Evolutionary conservation across 2,797 vertebrate species (phyloP), one percentile per base, ranked within the genome.

Genomic region (Percopsis omiscomaycus): DNA sequence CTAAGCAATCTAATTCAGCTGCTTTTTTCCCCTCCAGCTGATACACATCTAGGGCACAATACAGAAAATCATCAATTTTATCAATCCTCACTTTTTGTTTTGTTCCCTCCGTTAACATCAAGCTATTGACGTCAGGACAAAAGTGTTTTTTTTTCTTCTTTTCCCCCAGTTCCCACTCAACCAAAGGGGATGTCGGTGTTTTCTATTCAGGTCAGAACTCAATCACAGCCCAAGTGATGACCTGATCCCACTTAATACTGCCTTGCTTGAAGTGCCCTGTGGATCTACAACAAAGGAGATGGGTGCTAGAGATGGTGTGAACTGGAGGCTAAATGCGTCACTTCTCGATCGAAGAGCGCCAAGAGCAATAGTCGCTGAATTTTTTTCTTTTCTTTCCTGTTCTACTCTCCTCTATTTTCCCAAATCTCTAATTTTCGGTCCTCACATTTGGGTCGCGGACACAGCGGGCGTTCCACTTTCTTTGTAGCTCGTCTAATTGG

Each of bases 181-280:
- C 61, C 61, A 79, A 67, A 79, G 44, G 45, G 44, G 57, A 56
- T 49, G 55, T 75, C 29, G 44, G 29, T 0, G 4, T 66, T 83
- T 29, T 73, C 54, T 69, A 71, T 82, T 83, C 80, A 79, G 74
- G 77, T 81, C 77, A 69, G 66, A 66, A 49, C 70, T 69, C 81
- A 87, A 83, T 86, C 83, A 81, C 64, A 73, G 76, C 53, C 63
- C 42, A 65, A 71, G 65, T 70, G 78, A 86, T 86, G 79, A 86
- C 73, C 78, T 77, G 74, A 84, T 85, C 75, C 74, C 81, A 69
- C 75, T 86, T 88, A 85, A 83, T 79, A 55, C 73, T 59, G 78
- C 67, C 69, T 73, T 53, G 45, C 77, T 83, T 74, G 15, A 71
- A 81, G 75, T 66, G 66, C 72, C 67, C 78, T 11, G 28, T 59